These are phyloP conservation scores for Otolemur crassicaudatus DNA, from an alignment of 2,797 vertebrate genomes.

Conservation along the genomic window DNA sequence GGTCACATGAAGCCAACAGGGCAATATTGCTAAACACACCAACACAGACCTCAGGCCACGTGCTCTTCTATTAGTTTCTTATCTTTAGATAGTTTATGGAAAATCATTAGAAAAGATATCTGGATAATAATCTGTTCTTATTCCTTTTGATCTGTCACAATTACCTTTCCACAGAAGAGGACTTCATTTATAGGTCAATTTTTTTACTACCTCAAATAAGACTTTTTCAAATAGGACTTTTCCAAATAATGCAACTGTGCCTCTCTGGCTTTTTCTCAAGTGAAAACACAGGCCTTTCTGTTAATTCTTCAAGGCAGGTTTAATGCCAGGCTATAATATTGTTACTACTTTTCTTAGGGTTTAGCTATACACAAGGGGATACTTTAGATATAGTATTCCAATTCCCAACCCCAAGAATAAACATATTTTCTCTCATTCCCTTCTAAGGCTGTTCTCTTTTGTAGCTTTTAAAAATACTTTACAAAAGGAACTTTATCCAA, in stretches of 20 bases:
- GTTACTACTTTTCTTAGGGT: background rate
- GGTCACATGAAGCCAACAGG: background rate
- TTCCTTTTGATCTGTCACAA: background rate
- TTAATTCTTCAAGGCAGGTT: constrained; percentile 28
- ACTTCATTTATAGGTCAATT: background rate
- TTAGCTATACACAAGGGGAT: background rate
- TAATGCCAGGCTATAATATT: background rate
- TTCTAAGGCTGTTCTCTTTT: background rate
- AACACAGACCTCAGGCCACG: background rate
- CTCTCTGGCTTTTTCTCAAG: background rate
- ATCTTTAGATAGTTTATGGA: background rate
- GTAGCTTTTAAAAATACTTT: background rate
- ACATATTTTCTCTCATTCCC: background rate
- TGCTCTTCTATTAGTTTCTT: background rate
- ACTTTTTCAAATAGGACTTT: background rate
- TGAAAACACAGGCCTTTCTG: background rate
- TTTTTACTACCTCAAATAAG: background rate
- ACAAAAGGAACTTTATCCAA: background rate
- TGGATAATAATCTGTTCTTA: background rate
- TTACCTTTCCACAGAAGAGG: background rate
- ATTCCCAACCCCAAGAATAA: constrained; percentile 11
- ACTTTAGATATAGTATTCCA: background rate
- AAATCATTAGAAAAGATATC: background rate
- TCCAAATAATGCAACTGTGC: background rate
- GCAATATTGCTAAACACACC: background rate